These are phyloP conservation scores for Myopa testacea DNA, from an alignment of 2,888 invertebrate species.

Conservation along the genomic window DNA sequence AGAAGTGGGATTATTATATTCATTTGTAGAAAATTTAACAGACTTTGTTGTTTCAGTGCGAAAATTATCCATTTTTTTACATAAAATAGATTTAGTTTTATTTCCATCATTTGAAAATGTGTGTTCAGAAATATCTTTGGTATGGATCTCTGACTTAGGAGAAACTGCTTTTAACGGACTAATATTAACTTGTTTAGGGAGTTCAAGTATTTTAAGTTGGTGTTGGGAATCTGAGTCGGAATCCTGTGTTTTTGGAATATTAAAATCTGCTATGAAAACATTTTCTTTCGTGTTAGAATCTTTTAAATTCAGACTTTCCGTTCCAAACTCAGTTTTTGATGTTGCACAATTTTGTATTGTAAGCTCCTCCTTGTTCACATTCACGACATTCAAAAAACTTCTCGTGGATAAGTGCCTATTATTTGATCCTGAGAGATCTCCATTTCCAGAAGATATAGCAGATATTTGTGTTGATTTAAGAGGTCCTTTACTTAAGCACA, in stretches of 20 bases:
- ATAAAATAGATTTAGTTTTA: constrained; percentile 46
- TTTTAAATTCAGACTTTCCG: neutral
- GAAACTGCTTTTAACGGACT: neutral
- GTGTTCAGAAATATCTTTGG: neutral
- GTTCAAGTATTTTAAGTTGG: no score
- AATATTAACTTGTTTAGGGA: neutral
- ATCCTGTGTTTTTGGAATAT: no score
- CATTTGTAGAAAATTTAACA: constrained; percentile 56
- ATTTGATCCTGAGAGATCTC: no score
- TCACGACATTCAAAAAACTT: no score
- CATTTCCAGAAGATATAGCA: no score
- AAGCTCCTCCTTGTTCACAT: no score
- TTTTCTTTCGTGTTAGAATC: neutral
- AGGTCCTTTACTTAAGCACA: constrained; percentile 55
- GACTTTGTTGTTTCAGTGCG: constrained; percentile 54
- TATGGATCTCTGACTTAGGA: neutral
- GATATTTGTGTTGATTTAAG: constrained; percentile 55
- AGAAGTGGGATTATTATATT: constrained; percentile 40
- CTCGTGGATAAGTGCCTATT: no score
- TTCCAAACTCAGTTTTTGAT: no score
- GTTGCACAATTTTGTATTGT: no score
- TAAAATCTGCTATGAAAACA: no score
- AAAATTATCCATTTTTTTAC: constrained; percentile 53
- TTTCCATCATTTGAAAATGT: neutral
- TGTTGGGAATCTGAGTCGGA: no score